Evolutionary conservation across 2,113 vertebrate species (phyloP), one percentile per base, ranked within the genome.

Genomic region (Nipponia nippon): DNA sequence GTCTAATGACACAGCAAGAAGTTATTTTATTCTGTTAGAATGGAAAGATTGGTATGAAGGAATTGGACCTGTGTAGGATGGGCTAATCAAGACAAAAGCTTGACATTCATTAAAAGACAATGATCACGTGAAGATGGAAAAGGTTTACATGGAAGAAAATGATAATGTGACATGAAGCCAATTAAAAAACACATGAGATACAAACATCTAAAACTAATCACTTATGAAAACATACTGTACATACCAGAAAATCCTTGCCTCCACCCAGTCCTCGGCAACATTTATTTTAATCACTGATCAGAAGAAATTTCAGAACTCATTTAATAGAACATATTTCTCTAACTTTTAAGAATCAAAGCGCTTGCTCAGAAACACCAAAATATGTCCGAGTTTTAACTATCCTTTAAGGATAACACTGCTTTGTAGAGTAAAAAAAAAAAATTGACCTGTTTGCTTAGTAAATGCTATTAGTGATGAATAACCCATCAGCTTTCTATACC

Each of bases 381-480:
- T 89, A 81, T 10, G n/a, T 71, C 70, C 79, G 87, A 95, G 32
- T 80, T 91, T 49, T 83, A 91, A 84, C 87, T 62, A 86, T 81
- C 91, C 92, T 96, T 96, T 95, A 94, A 94, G 87, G 69, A 95
- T 88, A 93, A 94, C 47, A 87, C 16, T 87, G 61, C 55, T 94
- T 83, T 89, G 86, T 78, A 82, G 38, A 85, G 29, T 80, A 86
- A 89, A 34, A 47, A 42, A 73, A 71, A 89, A 58, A 89, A 58
- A 84, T 18, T 49, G 63, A 82, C 50, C 90, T 96, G 40, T 93
- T 95, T 97, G 79, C 70, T 94, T 80, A 94, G 92, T 85, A 97
- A 96, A 87, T 92, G 90, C 44, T 92, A 47, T 83, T 86, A 87
- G 58, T 77, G 83, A 97, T 67, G 72, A 93, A 90, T 70, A 90